Percentiles rank a stretch among this genome's conserved stretches.
Evolutionary conservation across 2,888 invertebrate species (phyloP).

Genomic region (Drosophila dives): DNA sequence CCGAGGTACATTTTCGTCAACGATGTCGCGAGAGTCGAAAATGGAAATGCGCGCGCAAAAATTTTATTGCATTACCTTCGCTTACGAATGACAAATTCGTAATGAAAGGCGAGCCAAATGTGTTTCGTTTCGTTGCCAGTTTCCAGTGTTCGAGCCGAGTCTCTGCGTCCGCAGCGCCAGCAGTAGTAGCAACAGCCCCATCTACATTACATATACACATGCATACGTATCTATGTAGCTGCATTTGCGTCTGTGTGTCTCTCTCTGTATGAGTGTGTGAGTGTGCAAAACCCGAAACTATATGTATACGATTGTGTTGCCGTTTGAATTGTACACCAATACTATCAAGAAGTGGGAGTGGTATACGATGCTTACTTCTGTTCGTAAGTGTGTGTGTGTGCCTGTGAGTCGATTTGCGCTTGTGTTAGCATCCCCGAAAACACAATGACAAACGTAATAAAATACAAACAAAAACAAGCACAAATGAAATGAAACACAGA

Average conservation of each 20-base stretch:
- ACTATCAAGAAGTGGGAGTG: slow-evolving; percentile 74
- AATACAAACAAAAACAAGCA: slow-evolving; percentile 67
- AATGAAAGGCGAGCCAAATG: slow-evolving; percentile 82
- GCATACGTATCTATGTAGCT: slow-evolving; percentile 48
- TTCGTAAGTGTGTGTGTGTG: slow-evolving; percentile 23
- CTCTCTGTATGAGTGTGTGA: slow-evolving; percentile 45
- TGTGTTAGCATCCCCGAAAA: slow-evolving; percentile 73
- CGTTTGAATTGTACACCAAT: slow-evolving; percentile 73
- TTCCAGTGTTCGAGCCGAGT: slow-evolving; percentile 59
- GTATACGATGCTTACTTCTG: slow-evolving; percentile 68
- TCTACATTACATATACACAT: slow-evolving; percentile 48
- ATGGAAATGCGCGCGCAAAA: slow-evolving; percentile 78
- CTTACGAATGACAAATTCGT: slow-evolving; percentile 84
- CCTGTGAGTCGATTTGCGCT: slow-evolving; percentile 24
- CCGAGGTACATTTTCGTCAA: slow-evolving; percentile 46
- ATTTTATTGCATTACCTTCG: slow-evolving; percentile 84
- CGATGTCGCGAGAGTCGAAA: slow-evolving; percentile 58
- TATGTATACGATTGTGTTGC: slow-evolving; percentile 65
- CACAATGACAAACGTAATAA: slow-evolving; percentile 78
- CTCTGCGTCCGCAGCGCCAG: slow-evolving; percentile 47
- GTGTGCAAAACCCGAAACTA: slow-evolving; percentile 80
- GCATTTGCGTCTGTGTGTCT: slow-evolving; percentile 19
- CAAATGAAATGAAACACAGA: slow-evolving; percentile 70
- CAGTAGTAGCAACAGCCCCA: slow-evolving; percentile 46
- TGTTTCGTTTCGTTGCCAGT: slow-evolving; percentile 75